These are phyloP conservation scores for Cinara cedri DNA, from an alignment of 2,888 invertebrate genomes.

Conservation along the genomic window DNA sequence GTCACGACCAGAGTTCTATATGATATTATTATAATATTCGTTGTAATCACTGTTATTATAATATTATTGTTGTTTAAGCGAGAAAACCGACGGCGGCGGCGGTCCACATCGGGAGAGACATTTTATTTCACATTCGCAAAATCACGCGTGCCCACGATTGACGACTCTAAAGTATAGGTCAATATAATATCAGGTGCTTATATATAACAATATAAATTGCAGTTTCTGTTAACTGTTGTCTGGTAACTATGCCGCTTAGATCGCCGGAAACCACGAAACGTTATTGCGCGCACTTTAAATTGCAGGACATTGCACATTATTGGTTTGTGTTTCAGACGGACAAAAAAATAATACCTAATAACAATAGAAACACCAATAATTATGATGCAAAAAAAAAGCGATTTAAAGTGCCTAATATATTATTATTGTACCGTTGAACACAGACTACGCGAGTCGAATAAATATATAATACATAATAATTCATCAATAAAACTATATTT, in stretches of 20 bases:
- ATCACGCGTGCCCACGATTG: not conserved
- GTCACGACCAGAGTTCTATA: constrained; percentile 26
- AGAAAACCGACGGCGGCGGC: not conserved
- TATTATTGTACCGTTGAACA: not conserved
- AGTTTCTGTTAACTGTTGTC: no score
- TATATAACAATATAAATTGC: no score
- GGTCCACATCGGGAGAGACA: not conserved
- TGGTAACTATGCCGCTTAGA: not conserved
- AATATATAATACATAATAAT: not conserved
- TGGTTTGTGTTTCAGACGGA: not conserved
- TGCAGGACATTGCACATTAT: not conserved
- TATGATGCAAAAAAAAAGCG: not conserved
- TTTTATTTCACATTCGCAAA: not conserved
- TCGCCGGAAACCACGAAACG: constrained; percentile 28
- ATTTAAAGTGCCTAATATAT: not conserved
- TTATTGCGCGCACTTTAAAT: constrained; percentile 17
- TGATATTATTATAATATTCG: constrained; percentile 4
- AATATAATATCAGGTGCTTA: no score
- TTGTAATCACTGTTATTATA: constrained; percentile 24
- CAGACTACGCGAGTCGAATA: no score
- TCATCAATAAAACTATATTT: not conserved
- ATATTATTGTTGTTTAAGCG: not conserved
- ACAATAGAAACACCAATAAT: not conserved
- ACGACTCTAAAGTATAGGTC: no score
- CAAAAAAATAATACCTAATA: not conserved